Percentiles rank a stretch among this genome's conserved stretches.
Evolutionary conservation across 1,140 invertebrate species (phyloP).

Genomic region (Nomia melanderi): DNA sequence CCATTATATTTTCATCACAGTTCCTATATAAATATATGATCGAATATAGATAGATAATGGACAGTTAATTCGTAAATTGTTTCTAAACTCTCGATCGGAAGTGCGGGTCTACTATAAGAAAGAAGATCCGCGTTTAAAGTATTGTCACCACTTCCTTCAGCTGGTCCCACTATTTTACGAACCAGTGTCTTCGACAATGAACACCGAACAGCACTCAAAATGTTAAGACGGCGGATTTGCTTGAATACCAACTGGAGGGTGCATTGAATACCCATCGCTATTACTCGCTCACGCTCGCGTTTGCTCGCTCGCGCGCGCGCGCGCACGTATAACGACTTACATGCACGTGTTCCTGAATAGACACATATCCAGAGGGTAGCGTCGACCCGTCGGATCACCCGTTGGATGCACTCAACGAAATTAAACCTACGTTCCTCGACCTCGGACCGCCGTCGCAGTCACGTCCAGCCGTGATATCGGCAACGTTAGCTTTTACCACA

Average conservation of each 20-base stretch:
- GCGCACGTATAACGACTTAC: constrained; percentile 18
- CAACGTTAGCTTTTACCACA: constrained; percentile 59
- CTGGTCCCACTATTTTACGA: not conserved
- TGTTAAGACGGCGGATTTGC: constrained; percentile 13
- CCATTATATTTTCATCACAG: too few species aligned
- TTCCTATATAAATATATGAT: too few species aligned
- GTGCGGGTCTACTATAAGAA: too few species aligned
- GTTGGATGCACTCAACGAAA: constrained; percentile 79
- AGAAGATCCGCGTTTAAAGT: not conserved
- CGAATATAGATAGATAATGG: too few species aligned
- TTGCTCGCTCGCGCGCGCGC: constrained; percentile 19
- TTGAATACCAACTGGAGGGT: not conserved
- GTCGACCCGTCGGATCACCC: constrained; percentile 67
- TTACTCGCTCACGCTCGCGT: not conserved
- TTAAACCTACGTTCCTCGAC: constrained; percentile 74
- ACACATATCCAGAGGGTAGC: constrained; percentile 37
- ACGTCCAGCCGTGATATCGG: constrained; percentile 54
- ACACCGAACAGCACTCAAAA: not conserved
- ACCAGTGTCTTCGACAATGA: not conserved
- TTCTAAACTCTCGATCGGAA: too few species aligned
- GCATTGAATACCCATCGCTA: constrained; percentile 34
- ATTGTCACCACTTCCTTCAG: not conserved
- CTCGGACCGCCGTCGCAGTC: constrained; percentile 60
- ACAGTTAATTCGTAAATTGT: too few species aligned
- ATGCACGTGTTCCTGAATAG: constrained; percentile 40